Percentiles rank a stretch among this genome's conserved stretches.
Conservation (phyloP, 1,140 invertebrate genomes). For the Hestina assimilis region DNA sequence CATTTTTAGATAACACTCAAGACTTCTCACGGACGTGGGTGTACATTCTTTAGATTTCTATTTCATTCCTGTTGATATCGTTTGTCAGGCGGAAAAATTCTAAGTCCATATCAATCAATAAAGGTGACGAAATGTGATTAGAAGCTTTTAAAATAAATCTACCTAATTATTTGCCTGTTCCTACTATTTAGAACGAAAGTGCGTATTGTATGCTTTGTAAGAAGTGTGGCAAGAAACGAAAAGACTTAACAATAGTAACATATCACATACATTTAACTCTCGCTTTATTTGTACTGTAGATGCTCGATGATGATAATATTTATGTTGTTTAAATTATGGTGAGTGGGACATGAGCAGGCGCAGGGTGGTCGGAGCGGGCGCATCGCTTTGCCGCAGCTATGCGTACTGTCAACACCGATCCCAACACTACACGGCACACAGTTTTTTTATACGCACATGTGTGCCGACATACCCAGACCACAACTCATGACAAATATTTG, state of each 20-base stretch:
- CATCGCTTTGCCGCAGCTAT: conserved; percentile 59
- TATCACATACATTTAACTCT: conserved; percentile 8
- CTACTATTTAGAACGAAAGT: too few species aligned
- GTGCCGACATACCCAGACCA: conserved; percentile 54
- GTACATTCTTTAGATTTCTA: conserved; percentile 12
- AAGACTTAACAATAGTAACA: not conserved
- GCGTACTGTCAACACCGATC: conserved; percentile 68
- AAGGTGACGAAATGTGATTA: too few species aligned
- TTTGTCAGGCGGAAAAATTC: not conserved
- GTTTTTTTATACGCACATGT: conserved; percentile 70
- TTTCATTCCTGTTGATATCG: not conserved
- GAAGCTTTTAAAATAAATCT: too few species aligned
- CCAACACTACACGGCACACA: conserved; percentile 55
- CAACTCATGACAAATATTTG: conserved; percentile 70
- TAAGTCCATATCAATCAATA: not conserved
- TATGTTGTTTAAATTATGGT: conserved; percentile 48
- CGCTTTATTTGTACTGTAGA: conserved; percentile 36
- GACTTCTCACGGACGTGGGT: conserved; percentile 44
- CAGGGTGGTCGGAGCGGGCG: conserved; percentile 51
- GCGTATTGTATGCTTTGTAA: too few species aligned
- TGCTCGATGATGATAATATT: conserved; percentile 40
- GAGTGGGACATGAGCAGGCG: conserved; percentile 26
- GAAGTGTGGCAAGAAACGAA: not conserved
- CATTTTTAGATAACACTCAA: conserved; percentile 58
- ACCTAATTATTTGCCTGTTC: too few species aligned